Percentiles rank a stretch among this genome's conserved stretches.
Evolutionary conservation across 2,797 vertebrate species (phyloP).

Genomic region (Australoheros facetus): DNA sequence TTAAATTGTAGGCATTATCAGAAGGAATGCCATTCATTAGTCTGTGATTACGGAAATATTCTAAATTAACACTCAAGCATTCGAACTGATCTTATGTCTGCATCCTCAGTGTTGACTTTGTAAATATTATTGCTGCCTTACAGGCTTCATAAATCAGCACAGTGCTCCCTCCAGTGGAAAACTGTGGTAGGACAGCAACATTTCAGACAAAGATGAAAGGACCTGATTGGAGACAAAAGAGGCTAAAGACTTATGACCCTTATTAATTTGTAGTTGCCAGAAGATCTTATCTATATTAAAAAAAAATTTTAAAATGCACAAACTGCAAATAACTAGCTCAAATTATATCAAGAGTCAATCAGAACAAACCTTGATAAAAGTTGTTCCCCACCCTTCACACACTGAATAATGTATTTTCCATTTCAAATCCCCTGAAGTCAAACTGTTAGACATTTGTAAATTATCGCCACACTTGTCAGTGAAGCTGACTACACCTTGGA

Average conservation of each 20-base stretch:
- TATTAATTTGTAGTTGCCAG: not conserved
- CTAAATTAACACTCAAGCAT: not conserved
- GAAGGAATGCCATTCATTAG: not conserved
- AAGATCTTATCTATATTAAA: not conserved
- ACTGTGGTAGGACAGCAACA: conserved; percentile 27
- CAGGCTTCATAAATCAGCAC: conserved; percentile 3
- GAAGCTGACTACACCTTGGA: conserved; percentile 48
- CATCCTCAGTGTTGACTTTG: not conserved
- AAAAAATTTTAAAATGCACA: not conserved
- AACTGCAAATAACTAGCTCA: not conserved
- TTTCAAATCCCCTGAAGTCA: conserved; percentile 47
- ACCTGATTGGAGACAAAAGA: not conserved
- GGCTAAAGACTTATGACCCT: not conserved
- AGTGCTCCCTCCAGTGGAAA: conserved; percentile 61
- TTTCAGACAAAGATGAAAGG: not conserved
- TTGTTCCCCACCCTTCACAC: not conserved
- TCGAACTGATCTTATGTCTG: not conserved
- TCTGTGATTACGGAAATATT: not conserved
- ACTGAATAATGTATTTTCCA: conserved; percentile 55
- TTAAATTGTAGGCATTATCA: not conserved
- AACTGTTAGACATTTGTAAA: conserved; percentile 48
- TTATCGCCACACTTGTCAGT: conserved; percentile 37
- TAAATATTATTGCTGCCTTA: not conserved
- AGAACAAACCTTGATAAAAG: conserved; percentile 35
- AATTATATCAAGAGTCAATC: conserved; percentile 21